Conservation (phyloP, 2,888 invertebrate genomes). For the Rhimphoctona megacephalus region DNA sequence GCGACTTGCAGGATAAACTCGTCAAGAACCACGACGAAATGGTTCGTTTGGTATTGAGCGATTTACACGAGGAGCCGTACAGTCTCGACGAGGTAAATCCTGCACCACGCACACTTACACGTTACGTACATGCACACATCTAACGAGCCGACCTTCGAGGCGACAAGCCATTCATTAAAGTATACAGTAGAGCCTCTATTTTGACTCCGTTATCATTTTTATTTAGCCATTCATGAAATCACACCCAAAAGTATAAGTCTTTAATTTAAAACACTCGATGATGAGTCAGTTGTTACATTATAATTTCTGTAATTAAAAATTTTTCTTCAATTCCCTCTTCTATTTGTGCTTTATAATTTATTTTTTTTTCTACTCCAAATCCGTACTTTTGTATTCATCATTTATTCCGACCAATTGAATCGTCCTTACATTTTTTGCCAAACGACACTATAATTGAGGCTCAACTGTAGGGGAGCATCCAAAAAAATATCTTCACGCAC, state of each 20-base stretch:
- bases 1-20: slow-evolving; percentile 90
- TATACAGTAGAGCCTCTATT: slow-evolving; percentile 24
- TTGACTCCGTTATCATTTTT: not conserved
- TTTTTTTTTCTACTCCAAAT: not conserved
- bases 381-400: not conserved
- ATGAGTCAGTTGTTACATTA: not conserved
- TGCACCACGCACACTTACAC: not conserved
- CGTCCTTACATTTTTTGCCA: not conserved
- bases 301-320: not conserved
- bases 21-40: slow-evolving; percentile 88
- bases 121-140: not conserved
- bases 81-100: slow-evolving; percentile 88
- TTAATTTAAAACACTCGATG: not conserved
- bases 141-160: not conserved
- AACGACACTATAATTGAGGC: not conserved
- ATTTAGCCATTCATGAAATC: not conserved
- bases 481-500: slow-evolving; percentile 17
- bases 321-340: not conserved
- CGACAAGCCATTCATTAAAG: slow-evolving; percentile 34
- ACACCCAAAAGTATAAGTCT: not conserved
- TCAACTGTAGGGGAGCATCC: slow-evolving; percentile 14
- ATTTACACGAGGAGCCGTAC: slow-evolving; percentile 89
- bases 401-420: not conserved
- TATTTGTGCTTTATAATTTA: not conserved
- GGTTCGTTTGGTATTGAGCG: slow-evolving; percentile 88